Percentiles rank a stretch among this genome's conserved stretches.
phyloP scores from a whole-genome alignment of 2,797 vertebrate species.

The Neosalanx taihuensis region DNA sequence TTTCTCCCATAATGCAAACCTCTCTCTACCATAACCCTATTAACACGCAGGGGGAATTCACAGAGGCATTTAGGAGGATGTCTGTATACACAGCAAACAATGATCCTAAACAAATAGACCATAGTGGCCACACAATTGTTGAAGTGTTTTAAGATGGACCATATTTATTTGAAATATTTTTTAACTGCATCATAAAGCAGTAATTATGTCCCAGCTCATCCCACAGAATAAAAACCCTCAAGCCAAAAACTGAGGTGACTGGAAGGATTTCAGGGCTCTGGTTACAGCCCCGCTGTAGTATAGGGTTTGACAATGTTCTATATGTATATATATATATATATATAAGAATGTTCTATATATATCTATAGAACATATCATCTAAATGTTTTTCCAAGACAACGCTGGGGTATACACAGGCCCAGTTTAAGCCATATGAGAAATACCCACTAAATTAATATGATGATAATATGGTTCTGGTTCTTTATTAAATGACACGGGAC shows the following conservation, averaged over 20 bases:
- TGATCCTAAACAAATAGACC: constrained; percentile 62
- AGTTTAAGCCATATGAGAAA: too few relatives aligned
- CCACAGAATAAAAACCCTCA: neutral
- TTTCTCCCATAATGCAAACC: constrained; percentile 62
- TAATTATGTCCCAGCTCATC: neutral
- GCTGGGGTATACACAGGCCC: too few relatives aligned
- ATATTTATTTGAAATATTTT: neutral
- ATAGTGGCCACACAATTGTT: constrained; percentile 19
- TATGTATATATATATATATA: neutral
- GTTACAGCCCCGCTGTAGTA: too few relatives aligned
- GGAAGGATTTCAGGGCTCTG: neutral
- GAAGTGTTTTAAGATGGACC: neutral
- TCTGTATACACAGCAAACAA: constrained; percentile 76
- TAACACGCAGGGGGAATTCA: constrained; percentile 68
- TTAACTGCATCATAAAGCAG: neutral
- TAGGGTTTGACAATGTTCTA: too few relatives aligned
- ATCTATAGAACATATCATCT: neutral
- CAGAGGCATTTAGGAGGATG: constrained; percentile 63
- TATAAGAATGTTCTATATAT: neutral
- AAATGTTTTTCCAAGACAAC: neutral
- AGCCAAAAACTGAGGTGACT: neutral
- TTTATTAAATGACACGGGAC: neutral
- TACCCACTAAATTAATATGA: too few relatives aligned
- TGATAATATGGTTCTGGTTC: neutral
- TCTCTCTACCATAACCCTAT: constrained; percentile 59